Base-by-base conservation (phyloP, 2,888 invertebrate genomes). In the Oscheius sp. region DNA sequence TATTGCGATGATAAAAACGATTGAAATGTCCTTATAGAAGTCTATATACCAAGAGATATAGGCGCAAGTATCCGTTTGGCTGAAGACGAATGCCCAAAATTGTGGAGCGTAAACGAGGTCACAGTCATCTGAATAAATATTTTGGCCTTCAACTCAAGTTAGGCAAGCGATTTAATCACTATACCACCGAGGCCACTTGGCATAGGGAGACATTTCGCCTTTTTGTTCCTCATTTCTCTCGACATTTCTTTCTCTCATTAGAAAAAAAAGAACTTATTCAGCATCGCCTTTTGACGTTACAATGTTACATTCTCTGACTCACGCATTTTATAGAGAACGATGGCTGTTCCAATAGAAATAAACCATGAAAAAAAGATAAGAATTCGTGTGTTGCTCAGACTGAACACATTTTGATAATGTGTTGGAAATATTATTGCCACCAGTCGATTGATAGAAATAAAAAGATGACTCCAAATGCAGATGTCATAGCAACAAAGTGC, bases 31-130 rank as follows among this genome's bases (percentile, higher is more conserved):
- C 23, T 71, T 70, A 50, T 69, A 69, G 34, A 73, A 73, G 39
- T 73, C 71, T 0, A 67, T 48, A 34, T 73, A 64, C 61, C 69
- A 73, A 0, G 53, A 67, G 23, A 71, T 61, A 29, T 65, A 73
- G 29, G 20, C 39, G 34, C 68, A 73, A 2, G 65, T 23, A 33
- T 67, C 10, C 31, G 33, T 33, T 23, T n/a, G 27, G 42, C 50
- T 15, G 57, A 69, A 25, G 15, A 20, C 25, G 61, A 31, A 55
- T 20, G 53, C 20, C 65, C 55, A 33, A 57, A 27, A 25, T n/a
- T 37, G 10, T 48, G 20, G 52, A 5, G 34, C 53, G 29, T 20
- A 39, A 23, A 25, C 50, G 48, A 48, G 65, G 58, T 33, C 70
- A 37, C 42, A 52, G 34, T 48, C 61, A 15, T 39, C 67, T 72